phyloP scores from a whole-genome alignment of 2,888 invertebrate genomes.

The Crepidodera aurea region DNA sequence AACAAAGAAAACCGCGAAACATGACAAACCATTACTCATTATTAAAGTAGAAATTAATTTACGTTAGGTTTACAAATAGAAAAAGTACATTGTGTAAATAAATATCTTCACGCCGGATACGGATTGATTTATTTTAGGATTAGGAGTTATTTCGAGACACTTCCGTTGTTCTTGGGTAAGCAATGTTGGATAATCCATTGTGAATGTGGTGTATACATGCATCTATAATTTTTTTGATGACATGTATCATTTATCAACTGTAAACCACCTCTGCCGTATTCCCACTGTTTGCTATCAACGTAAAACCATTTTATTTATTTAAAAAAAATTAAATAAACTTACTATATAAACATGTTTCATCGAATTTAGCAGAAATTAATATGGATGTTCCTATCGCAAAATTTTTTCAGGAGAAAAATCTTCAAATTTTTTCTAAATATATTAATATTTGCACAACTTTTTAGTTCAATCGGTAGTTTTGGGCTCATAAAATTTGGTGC shows the following conservation, averaged over 20 bases:
- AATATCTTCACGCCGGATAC: slow-evolving; percentile 30
- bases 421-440: too few species aligned
- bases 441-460: too few species aligned
- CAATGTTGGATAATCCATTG: background rate
- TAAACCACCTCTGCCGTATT: background rate
- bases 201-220: background rate
- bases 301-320: too few species aligned
- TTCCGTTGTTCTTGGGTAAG: slow-evolving; percentile 19
- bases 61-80: slow-evolving; percentile 20
- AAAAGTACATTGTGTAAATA: slow-evolving; percentile 26
- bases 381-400: too few species aligned
- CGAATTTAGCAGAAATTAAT: too few species aligned
- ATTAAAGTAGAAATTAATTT: slow-evolving; percentile 7
- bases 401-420: too few species aligned
- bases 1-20: slow-evolving; percentile 1
- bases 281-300: too few species aligned
- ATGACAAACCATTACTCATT: slow-evolving; percentile 1
- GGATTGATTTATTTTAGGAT: slow-evolving; percentile 30
- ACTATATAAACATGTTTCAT: too few species aligned
- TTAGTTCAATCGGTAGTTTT: too few species aligned
- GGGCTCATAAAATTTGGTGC: too few species aligned
- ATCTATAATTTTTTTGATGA: background rate
- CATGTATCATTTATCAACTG: background rate
- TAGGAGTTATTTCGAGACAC: slow-evolving; percentile 25
- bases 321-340: too few species aligned